Percentiles rank a stretch among this genome's conserved stretches.
These are phyloP conservation scores for Notospermus geniculatus DNA, from an alignment of 1,140 invertebrate genomes.

Conservation along the genomic window DNA sequence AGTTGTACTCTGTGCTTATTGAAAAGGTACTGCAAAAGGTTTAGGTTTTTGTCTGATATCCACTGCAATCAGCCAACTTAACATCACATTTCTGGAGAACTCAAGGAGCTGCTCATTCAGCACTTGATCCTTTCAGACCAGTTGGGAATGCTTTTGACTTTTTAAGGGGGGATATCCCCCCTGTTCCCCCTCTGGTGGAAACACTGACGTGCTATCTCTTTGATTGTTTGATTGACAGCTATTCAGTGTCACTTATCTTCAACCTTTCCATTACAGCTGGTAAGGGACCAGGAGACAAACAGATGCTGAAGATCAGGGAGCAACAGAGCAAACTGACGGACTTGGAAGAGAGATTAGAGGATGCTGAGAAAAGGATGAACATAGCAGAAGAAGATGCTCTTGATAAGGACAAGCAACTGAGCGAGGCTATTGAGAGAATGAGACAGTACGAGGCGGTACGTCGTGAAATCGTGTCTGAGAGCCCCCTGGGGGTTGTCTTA, in stretches of 20 bases:
- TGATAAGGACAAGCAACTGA: conserved; percentile 61
- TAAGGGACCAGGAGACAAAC: conserved; percentile 34
- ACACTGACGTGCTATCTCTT: not conserved
- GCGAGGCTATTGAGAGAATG: conserved; percentile 56
- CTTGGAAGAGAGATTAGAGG: conserved; percentile 60
- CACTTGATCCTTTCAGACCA: no score
- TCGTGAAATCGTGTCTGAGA: conserved; percentile 14
- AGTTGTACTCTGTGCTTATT: no score
- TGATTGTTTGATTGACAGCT: no score
- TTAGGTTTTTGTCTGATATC: no score
- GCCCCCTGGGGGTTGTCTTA: no score
- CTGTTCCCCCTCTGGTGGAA: no score
- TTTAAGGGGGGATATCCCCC: no score
- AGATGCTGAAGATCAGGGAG: conserved; percentile 37
- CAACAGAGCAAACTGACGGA: conserved; percentile 49
- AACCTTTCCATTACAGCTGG: conserved; percentile 28
- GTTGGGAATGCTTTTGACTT: no score
- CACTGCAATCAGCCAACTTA: no score
- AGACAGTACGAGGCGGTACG: conserved; percentile 62
- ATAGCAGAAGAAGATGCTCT: conserved; percentile 64
- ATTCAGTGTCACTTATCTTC: not conserved
- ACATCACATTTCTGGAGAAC: no score
- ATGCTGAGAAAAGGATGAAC: conserved; percentile 62
- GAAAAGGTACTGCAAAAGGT: no score
- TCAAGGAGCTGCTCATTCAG: no score